phyloP scores from a whole-genome alignment of 2,113 vertebrate species.

The Sigmodon hispidus region DNA sequence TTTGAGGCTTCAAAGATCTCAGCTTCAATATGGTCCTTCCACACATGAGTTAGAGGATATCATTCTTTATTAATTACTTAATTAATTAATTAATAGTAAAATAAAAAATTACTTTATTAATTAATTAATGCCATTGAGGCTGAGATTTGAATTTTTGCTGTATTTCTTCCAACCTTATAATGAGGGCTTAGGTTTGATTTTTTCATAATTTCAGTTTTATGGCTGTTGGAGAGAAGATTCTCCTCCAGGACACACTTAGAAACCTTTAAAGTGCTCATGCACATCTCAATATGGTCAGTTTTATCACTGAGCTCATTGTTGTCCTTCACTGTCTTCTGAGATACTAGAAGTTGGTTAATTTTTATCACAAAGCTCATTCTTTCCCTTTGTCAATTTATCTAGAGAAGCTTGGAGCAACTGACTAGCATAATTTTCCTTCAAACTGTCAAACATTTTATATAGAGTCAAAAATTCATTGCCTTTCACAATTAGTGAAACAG shows the following conservation, averaged over 20 bases:
- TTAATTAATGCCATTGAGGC: neutral
- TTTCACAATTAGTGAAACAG: neutral
- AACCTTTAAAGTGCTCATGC: too few relatives aligned
- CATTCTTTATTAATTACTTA: neutral
- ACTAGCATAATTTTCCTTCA: neutral
- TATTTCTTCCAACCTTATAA: neutral
- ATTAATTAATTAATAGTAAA: too few relatives aligned
- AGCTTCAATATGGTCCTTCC: neutral
- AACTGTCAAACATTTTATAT: neutral
- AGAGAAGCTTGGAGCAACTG: neutral
- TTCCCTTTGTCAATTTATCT: neutral
- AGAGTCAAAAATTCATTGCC: neutral
- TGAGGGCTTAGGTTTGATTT: neutral
- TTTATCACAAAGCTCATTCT: too few relatives aligned
- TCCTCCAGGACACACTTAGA: too few relatives aligned
- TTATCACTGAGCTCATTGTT: too few relatives aligned
- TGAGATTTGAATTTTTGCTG: neutral
- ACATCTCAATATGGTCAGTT: too few relatives aligned
- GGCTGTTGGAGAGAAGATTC: neutral
- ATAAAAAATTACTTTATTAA: neutral
- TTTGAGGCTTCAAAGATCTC: neutral
- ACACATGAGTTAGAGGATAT: neutral
- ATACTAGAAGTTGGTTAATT: too few relatives aligned
- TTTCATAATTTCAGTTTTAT: neutral
- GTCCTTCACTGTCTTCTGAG: too few relatives aligned